Percentiles rank a stretch among this genome's conserved stretches.
Conservation (phyloP, 2,113 vertebrate species). For the Hoplias malabaricus region DNA sequence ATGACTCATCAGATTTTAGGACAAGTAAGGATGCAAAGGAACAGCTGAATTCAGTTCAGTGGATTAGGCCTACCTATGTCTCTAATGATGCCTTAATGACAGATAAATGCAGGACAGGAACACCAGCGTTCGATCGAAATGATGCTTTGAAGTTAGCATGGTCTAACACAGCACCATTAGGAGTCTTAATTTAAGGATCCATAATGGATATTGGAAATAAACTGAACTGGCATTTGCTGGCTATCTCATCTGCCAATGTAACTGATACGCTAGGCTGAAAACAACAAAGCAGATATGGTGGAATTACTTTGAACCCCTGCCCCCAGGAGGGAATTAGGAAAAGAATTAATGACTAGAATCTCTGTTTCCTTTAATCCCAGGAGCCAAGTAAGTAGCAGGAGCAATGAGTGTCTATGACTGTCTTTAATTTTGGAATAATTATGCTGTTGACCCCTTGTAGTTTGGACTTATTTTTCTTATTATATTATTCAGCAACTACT, state of each 20-base stretch:
- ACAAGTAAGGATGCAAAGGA: background rate
- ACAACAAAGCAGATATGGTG: background rate
- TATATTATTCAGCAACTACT: too few relatives aligned
- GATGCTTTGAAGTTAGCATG: background rate
- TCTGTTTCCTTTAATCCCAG: background rate
- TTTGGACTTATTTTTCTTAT: too few relatives aligned
- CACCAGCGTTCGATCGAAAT: background rate
- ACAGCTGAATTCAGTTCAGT: background rate
- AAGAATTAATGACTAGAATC: background rate
- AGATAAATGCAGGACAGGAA: background rate
- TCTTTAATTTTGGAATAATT: background rate
- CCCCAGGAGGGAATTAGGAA: background rate
- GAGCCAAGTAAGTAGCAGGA: background rate
- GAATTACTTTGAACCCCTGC: background rate
- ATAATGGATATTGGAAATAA: background rate
- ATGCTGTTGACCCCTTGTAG: background rate
- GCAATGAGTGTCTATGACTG: background rate
- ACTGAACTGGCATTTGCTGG: background rate
- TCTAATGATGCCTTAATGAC: background rate
- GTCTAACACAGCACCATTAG: background rate
- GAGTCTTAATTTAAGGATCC: background rate
- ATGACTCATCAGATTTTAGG: constrained; percentile 38
- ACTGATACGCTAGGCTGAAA: background rate
- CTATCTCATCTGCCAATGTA: background rate
- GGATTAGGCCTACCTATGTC: background rate